These are phyloP conservation scores for Parambassis ranga DNA, from an alignment of 2,797 vertebrate genomes.

Conservation along the genomic window DNA sequence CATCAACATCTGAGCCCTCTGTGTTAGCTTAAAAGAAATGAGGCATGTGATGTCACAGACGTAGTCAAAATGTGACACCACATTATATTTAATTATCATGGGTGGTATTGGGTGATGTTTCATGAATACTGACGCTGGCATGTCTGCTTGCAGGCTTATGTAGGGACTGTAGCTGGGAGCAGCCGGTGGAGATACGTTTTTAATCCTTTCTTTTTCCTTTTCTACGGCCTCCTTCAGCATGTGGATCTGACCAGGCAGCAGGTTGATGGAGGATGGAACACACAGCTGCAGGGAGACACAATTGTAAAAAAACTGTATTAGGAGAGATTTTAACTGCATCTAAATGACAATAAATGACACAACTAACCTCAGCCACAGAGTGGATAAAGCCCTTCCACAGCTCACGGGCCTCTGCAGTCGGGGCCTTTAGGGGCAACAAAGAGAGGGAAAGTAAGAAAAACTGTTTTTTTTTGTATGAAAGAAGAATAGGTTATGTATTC, in stretches of 20 bases:
- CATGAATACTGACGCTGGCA: conserved; percentile 72
- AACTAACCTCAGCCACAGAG: conserved; percentile 80
- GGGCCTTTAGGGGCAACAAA: conserved; percentile 61
- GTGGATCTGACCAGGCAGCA: conserved; percentile 86
- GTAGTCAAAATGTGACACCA: background rate
- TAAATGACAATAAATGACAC: background rate
- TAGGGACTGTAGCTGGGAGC: background rate
- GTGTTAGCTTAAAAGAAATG: background rate
- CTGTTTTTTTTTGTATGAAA: background rate
- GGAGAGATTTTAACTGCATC: background rate
- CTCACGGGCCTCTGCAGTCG: conserved; percentile 82
- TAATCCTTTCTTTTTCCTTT: conserved; percentile 70
- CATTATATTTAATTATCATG: no score
- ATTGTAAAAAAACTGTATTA: no score
- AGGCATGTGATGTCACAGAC: background rate
- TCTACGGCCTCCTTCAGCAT: conserved; percentile 78
- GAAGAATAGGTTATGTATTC: background rate
- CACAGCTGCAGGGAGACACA: conserved; percentile 69
- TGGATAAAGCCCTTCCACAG: conserved; percentile 87
- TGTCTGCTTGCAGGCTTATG: conserved; percentile 20
- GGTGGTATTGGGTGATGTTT: no score
- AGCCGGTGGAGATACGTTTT: background rate
- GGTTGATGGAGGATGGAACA: conserved; percentile 75
- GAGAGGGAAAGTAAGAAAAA: background rate
- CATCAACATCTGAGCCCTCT: background rate